These are phyloP conservation scores for Ceratina japonica DNA, from an alignment of 1,140 invertebrate species.

Conservation along the genomic window DNA sequence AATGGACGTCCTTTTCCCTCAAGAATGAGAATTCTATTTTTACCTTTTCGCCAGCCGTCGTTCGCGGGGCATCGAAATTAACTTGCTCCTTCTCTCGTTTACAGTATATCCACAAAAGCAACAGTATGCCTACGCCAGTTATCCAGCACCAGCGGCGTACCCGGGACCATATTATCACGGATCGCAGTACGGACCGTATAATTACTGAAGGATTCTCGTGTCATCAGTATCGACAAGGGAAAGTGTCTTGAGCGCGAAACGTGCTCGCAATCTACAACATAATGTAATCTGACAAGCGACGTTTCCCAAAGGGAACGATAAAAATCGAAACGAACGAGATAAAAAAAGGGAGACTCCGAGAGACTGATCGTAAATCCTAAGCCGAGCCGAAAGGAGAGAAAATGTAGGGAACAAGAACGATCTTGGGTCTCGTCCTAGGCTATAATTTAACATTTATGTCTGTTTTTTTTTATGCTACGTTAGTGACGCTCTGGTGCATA, in stretches of 20 bases:
- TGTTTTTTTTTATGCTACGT: constrained; percentile 7
- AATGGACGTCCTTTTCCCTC: neutral
- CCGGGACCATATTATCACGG: constrained; percentile 93
- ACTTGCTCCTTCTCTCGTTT: constrained; percentile 55
- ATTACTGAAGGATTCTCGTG: constrained; percentile 83
- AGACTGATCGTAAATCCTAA: constrained; percentile 34
- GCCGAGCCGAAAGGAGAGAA: constrained; percentile 2
- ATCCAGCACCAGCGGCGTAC: constrained; percentile 90
- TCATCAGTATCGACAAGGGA: constrained; percentile 29
- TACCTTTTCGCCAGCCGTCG: neutral
- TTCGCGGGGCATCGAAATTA: neutral
- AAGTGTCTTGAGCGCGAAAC: constrained; percentile 20
- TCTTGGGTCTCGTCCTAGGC: constrained; percentile 20
- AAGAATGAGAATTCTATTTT: neutral
- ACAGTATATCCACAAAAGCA: constrained; percentile 96
- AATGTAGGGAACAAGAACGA: neutral
- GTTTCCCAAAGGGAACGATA: constrained; percentile 33
- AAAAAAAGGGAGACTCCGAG: constrained; percentile 18
- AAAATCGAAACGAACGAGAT: constrained; percentile 20
- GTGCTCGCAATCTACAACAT: constrained; percentile 26
- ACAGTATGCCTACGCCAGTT: constrained; percentile 92
- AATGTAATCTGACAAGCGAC: constrained; percentile 16
- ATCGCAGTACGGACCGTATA: constrained; percentile 95
- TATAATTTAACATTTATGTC: constrained; percentile 44
- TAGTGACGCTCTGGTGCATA: constrained; percentile 40